Base-by-base conservation (phyloP, 2,888 invertebrate species). In the Drosophila conformis region DNA sequence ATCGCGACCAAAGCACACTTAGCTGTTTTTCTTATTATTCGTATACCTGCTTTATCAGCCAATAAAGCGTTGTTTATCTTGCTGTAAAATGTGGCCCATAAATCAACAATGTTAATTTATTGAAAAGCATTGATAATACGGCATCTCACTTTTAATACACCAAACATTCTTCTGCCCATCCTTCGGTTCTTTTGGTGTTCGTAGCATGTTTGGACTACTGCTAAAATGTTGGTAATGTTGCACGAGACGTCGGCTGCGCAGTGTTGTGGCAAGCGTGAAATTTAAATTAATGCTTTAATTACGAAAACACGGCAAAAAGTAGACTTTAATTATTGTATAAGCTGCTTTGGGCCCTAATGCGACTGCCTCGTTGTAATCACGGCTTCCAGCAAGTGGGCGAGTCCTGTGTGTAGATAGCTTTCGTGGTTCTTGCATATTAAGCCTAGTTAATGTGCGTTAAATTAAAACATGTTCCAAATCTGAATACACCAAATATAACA, bases 201-300 rank as follows among this genome's bases (percentile, higher is more conserved):
- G 46, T 4, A 78, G 48, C 58, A 64, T 67, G 54, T 52, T 62
- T 52, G 69, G 62, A 54, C 73, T 68, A 71, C 69, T 74, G 81
- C 71, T 59, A 1, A 74, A 74, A 76, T 70, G 66, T 69, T 73
- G 54, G 2, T 0, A 73, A 71, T 67, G 69, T 38, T 69, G 31
- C 48, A 21, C 33, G 49, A 25, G 40, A 38, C 52, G 40, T 8
- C 13, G 13, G 38, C 10, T 13, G 52, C 58, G 51, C 18, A 52
- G 60, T 62, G 67, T 66, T 69, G 71, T 69, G 76, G 80, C 79
- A 82, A 85, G 73, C 86, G 88, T 88, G 83, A 88, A 86, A 88
- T 88, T 78, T 69, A 88, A 86, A 84, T 81, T 76, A 78, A 76
- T 83, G 76, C 86, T 81, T 71, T 86, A 88, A 84, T 84, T 84